Conservation (phyloP, 2,797 vertebrate genomes). For the Pangasius djambal region DNA sequence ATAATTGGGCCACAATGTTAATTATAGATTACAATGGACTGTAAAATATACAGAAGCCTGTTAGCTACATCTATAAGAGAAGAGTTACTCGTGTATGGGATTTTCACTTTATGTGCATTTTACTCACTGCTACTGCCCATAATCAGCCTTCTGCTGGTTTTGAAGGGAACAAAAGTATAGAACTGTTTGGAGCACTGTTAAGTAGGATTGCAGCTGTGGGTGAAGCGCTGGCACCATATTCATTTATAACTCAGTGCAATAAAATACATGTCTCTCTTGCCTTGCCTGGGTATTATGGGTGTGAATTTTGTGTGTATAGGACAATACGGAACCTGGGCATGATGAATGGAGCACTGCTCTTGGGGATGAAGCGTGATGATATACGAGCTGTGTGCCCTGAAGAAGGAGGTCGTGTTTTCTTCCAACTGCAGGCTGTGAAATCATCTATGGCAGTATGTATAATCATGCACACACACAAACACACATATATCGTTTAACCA, state of each 20-base stretch:
- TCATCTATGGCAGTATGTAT: constrained; percentile 79
- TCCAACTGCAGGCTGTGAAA: constrained; percentile 81
- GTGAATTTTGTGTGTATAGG: constrained; percentile 66
- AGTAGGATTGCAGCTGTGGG: background rate
- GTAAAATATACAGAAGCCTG: background rate
- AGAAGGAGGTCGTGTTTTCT: constrained; percentile 81
- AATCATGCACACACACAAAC: constrained; percentile 1
- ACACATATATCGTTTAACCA: background rate
- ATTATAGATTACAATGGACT: too few relatives aligned
- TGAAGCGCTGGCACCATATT: background rate
- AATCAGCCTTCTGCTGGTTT: background rate
- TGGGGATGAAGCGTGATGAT: constrained; percentile 78
- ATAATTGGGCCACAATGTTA: background rate
- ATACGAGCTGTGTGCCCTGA: constrained; percentile 83
- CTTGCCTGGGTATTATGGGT: background rate
- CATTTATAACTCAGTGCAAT: background rate
- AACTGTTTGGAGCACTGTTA: too few relatives aligned
- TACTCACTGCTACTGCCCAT: background rate
- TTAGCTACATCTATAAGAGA: background rate
- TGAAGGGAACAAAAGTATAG: background rate
- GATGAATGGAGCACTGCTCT: constrained; percentile 78
- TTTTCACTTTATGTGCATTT: background rate
- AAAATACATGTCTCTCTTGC: background rate
- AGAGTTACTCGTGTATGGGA: background rate
- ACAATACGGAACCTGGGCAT: constrained; percentile 80